Evolutionary conservation across 2,797 vertebrate species (phyloP).

Genomic region (Gadopsis marmoratus): DNA sequence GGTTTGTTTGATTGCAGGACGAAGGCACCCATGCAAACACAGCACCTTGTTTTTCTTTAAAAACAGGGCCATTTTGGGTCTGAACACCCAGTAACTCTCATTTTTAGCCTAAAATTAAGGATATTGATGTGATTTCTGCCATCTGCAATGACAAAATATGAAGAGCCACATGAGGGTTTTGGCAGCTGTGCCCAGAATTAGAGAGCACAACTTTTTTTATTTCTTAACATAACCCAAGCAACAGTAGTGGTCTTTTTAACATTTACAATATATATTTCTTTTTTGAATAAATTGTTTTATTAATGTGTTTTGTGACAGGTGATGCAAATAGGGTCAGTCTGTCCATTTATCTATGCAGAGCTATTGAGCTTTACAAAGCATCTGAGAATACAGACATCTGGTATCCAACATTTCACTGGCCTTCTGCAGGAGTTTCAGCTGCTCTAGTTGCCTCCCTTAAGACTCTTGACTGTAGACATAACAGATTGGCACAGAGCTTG

Average conservation of each 20-base stretch:
- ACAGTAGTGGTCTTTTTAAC: slow-evolving; percentile 16
- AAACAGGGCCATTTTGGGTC: slow-evolving; percentile 13
- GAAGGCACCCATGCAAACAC: neutral
- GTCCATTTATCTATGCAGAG: slow-evolving; percentile 41
- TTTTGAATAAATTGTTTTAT: slow-evolving; percentile 28
- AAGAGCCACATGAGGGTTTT: slow-evolving; percentile 7
- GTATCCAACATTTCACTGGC: slow-evolving; percentile 69
- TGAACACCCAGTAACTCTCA: slow-evolving; percentile 7
- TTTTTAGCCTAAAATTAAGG: neutral
- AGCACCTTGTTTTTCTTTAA: neutral
- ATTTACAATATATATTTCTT: slow-evolving; percentile 19
- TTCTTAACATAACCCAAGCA: slow-evolving; percentile 22
- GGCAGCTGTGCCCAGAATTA: neutral
- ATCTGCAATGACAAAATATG: neutral
- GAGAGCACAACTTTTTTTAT: neutral
- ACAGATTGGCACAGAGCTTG: slow-evolving; percentile 39
- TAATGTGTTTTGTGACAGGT: slow-evolving; percentile 30
- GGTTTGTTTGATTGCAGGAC: neutral
- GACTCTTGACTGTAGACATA: slow-evolving; percentile 52
- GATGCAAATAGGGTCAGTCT: slow-evolving; percentile 41
- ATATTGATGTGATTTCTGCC: slow-evolving; percentile 2
- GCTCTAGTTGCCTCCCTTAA: slow-evolving; percentile 54
- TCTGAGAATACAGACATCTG: slow-evolving; percentile 69
- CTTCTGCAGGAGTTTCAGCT: slow-evolving; percentile 63
- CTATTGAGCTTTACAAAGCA: slow-evolving; percentile 64